These are phyloP conservation scores for Corticium candelabrum DNA, from an alignment of 37 sponge, comb jelly and placozoan species.

Conservation along the genomic window DNA sequence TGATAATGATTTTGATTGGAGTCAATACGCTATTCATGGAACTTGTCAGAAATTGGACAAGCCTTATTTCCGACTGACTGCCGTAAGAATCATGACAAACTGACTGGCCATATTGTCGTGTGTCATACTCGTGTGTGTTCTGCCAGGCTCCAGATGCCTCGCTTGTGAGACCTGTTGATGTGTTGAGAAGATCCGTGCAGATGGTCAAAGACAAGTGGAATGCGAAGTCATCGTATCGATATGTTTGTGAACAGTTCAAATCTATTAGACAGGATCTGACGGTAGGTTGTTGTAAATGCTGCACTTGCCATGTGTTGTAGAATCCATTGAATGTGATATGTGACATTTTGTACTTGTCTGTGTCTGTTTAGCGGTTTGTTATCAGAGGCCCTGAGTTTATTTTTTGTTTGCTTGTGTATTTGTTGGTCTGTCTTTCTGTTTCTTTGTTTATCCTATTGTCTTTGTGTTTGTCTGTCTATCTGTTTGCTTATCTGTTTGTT, in stretches of 20 bases:
- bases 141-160: conserved; percentile 78
- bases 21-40: conserved; percentile 51
- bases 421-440: too few relatives aligned
- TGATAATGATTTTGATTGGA: conserved; percentile 38
- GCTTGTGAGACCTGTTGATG: conserved; percentile 58
- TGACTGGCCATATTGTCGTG: too few relatives aligned
- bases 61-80: conserved; percentile 91
- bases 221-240: conserved; percentile 55
- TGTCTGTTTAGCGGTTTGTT: too few relatives aligned
- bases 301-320: too few relatives aligned
- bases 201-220: conserved; percentile 58
- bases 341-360: too few relatives aligned
- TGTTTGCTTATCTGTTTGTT: too few relatives aligned
- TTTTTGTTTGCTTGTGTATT: too few relatives aligned
- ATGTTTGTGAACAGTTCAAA: conserved; percentile 93
- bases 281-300: conserved; percentile 36
- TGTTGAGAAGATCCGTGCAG: conserved; percentile 56
- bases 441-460: too few relatives aligned
- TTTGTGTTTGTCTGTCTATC: too few relatives aligned
- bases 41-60: conserved; percentile 84
- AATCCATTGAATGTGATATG: too few relatives aligned
- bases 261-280: conserved; percentile 95
- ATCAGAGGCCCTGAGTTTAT: too few relatives aligned
- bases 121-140: neutral
- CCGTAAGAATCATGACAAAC: conserved; percentile 42